A percentile compares a stretch with the other conserved stretches of the same genome.
phyloP scores from a whole-genome alignment of 2,113 vertebrate genomes.

The Pseudopipra pipra region DNA sequence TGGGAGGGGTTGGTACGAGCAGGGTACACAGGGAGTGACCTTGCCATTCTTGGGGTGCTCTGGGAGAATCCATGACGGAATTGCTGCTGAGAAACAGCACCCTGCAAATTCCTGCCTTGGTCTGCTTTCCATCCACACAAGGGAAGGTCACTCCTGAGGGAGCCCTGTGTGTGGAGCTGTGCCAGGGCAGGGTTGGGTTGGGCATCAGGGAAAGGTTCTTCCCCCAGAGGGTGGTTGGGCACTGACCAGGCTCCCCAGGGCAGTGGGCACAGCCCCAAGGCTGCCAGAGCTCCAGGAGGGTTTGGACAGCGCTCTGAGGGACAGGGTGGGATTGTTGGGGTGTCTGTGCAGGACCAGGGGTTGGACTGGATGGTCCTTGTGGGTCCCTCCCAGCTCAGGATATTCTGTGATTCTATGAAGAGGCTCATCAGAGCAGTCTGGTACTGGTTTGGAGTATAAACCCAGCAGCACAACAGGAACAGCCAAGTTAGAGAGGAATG shows the following conservation, averaged over 20 bases:
- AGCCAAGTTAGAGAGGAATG: background rate
- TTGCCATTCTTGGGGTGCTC: accelerated
- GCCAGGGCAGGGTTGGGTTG: accelerated
- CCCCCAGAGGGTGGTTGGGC: background rate
- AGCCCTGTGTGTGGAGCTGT: background rate
- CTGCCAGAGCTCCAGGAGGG: background rate
- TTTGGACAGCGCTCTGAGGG: background rate
- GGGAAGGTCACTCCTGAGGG: background rate
- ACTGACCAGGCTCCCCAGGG: background rate
- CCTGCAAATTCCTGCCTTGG: background rate
- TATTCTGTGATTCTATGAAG: background rate
- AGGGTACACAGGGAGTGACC: background rate
- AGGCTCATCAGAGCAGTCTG: background rate
- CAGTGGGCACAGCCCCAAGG: background rate
- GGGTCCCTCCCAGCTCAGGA: background rate
- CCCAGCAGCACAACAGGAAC: background rate
- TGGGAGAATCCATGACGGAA: background rate
- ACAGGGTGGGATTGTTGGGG: background rate
- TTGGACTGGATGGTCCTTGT: background rate
- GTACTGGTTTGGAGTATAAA: background rate
- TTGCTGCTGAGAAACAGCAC: background rate
- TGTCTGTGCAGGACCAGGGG: background rate
- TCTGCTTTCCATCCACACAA: background rate
- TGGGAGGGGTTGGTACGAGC: accelerated
- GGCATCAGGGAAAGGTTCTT: background rate